Evolutionary conservation across 2,113 vertebrate genomes (phyloP), one percentile per base, ranked within the genome.

Genomic region (Gasterosteus aculeatus): DNA sequence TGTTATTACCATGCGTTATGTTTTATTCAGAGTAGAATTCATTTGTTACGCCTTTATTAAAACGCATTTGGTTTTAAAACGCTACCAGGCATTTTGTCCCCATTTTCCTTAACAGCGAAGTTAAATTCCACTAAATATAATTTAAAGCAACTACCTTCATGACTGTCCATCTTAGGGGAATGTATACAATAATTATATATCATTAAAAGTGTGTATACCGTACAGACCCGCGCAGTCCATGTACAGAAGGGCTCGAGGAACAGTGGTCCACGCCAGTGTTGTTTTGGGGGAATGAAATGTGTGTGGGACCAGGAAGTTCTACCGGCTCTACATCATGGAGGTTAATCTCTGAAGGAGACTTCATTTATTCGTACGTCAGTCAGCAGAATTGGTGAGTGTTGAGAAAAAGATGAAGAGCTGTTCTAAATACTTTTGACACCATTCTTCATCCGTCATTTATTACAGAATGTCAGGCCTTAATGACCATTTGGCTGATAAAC

Each of bases 341-440:
- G 59, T 38, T 16, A 19, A 0, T 53, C 22, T 70, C 3, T 92
- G 91, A 93, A 94, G 92, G 93, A 93, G 92, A 92, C 70, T 49
- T 57, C 2, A 1, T 53, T 41, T 29, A 4, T n/a, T 16, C 0
- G 0, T 7, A 3, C n/a, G 2, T 29, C 51, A 4, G 0, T 57
- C 49, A 11, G 7, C 1, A 0, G 4, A 10, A 4, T 67, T 18
- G 54, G 74, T 85, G 5, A 3, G 59, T 82, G 22, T 10, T 11
- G n/a, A 4, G 3, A 14, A 4, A 39, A 0, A 0, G 12, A 31
- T 44, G 12, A 26, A 26, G 22, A 11, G 53, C 53, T 5, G 14
- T 10, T 10, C n/a, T 5, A 5, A 26, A 11, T 18, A 1, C 14
- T 14, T 51, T 16, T 7, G 3, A 7, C 2, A 26, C 0, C 1